phyloP scores from a whole-genome alignment of 2,888 invertebrate genomes.

The Urechis unicinctus region DNA sequence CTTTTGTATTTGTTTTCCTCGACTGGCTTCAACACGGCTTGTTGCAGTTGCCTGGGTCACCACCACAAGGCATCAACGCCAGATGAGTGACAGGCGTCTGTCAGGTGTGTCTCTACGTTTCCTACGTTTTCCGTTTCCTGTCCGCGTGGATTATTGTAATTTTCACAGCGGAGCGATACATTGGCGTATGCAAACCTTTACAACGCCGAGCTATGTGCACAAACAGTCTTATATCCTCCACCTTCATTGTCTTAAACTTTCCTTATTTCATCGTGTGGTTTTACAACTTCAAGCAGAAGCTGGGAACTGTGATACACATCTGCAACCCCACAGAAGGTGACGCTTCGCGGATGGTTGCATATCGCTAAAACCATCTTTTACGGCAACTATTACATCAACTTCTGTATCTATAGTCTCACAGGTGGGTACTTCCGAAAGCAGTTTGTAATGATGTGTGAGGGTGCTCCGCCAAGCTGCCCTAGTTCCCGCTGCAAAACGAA shows the following conservation, averaged over 20 bases:
- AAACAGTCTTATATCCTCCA: conserved; percentile 40
- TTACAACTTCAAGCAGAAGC: conserved; percentile 12
- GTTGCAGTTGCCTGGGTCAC: conserved; percentile 22
- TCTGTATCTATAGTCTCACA: no score
- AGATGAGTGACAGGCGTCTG: conserved; percentile 14
- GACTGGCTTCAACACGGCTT: conserved; percentile 41
- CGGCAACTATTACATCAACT: no score
- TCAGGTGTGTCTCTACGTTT: conserved; percentile 67
- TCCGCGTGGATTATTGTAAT: conserved; percentile 43
- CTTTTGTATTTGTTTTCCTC: no score
- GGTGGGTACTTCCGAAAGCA: no score
- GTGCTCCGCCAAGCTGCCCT: no score
- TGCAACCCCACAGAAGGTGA: no score
- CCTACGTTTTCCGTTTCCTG: conserved; percentile 47
- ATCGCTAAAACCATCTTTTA: no score
- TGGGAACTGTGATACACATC: no score
- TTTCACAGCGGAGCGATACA: conserved; percentile 41
- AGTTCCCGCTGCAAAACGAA: no score
- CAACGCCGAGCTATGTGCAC: conserved; percentile 33
- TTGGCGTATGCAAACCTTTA: conserved; percentile 41
- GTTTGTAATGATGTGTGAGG: no score
- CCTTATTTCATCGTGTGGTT: conserved; percentile 41
- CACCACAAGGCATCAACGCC: conserved; percentile 9
- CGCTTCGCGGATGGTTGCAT: no score
- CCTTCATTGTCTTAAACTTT: conserved; percentile 40